A percentile compares a stretch with the other conserved stretches of the same genome.
phyloP scores from a whole-genome alignment of 2,113 vertebrate species.

The Ciconia maguari region DNA sequence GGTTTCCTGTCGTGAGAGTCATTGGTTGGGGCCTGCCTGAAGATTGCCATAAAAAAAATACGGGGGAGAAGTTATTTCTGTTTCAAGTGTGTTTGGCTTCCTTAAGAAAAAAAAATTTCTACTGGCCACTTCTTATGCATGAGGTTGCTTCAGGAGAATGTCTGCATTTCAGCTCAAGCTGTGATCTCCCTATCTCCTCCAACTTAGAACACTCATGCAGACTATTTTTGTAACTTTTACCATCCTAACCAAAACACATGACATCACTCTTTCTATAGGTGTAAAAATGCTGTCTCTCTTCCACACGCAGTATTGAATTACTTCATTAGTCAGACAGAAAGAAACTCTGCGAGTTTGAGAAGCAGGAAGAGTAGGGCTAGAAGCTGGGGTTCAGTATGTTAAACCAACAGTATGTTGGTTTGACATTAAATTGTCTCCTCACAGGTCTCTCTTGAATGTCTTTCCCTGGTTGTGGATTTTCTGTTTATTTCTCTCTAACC shows the following conservation, averaged over 20 bases:
- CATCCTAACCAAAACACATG: conserved; percentile 57
- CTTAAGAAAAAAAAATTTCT: neutral
- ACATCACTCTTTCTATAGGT: conserved; percentile 49
- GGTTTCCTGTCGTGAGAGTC: neutral
- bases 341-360: neutral
- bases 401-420: neutral
- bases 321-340: conserved; percentile 35
- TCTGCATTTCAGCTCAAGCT: conserved; percentile 19
- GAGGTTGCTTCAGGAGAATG: conserved; percentile 12
- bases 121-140: neutral
- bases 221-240: conserved; percentile 33
- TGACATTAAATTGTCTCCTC: neutral
- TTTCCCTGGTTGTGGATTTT: neutral
- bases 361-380: neutral
- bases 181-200: conserved; percentile 48
- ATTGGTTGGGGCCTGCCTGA: neutral
- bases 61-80: conserved; percentile 3
- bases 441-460: neutral
- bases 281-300: conserved; percentile 14
- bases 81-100: conserved; percentile 17
- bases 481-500: neutral
- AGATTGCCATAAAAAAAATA: neutral
- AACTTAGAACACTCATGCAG: conserved; percentile 13
- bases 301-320: conserved; percentile 39
- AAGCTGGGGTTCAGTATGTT: neutral